These are phyloP conservation scores for Oxycera nigricornis DNA, from an alignment of 2,888 invertebrate genomes.

Conservation along the genomic window DNA sequence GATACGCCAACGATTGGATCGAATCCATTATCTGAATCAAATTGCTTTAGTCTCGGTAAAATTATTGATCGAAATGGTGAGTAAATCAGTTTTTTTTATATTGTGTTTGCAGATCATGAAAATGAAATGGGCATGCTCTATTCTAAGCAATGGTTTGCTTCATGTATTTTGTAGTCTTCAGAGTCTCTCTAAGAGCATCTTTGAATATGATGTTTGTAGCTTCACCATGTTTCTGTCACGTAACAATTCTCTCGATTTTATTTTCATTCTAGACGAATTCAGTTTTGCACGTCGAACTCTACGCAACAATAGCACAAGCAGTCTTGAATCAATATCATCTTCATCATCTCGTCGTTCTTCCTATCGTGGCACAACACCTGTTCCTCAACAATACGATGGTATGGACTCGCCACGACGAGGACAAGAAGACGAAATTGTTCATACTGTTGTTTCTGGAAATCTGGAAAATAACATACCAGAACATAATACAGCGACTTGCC, in stretches of 20 bases:
- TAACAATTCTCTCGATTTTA: background rate
- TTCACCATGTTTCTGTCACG: background rate
- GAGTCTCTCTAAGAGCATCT: too few relatives aligned
- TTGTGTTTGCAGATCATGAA: too few relatives aligned
- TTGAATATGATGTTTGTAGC: too few relatives aligned
- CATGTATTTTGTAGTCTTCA: too few relatives aligned
- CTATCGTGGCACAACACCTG: slow-evolving; percentile 27
- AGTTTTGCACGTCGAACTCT: background rate
- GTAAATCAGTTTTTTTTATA: too few relatives aligned
- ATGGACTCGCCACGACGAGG: slow-evolving; percentile 18
- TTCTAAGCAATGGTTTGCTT: too few relatives aligned
- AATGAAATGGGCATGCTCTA: too few relatives aligned
- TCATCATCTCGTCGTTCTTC: slow-evolving; percentile 50
- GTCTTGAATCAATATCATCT: slow-evolving; percentile 52
- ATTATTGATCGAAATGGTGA: slow-evolving; percentile 39
- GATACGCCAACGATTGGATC: background rate
- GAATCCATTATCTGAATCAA: slow-evolving; percentile 1
- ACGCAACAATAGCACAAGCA: slow-evolving; percentile 31
- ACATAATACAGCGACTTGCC: too few relatives aligned
- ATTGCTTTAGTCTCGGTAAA: slow-evolving; percentile 39
- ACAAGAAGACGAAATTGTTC: background rate
- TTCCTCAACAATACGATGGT: slow-evolving; percentile 29
- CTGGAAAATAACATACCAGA: background rate
- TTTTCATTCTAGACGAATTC: slow-evolving; percentile 29
- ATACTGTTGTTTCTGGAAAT: background rate